Evolutionary conservation across 2,888 invertebrate species (phyloP).

Genomic region (Atethmia centrago): DNA sequence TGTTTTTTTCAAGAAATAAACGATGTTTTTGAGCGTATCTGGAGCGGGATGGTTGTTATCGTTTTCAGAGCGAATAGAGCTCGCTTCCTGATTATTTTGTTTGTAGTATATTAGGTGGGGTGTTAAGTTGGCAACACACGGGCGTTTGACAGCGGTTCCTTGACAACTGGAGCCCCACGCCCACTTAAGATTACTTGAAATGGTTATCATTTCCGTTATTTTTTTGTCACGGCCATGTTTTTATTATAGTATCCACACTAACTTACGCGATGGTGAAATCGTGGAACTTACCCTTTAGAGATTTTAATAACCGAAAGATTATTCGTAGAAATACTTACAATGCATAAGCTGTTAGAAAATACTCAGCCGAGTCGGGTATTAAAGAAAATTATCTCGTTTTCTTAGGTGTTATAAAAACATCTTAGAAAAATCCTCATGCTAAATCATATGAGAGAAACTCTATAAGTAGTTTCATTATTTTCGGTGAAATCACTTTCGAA

Average conservation of each 20-base stretch:
- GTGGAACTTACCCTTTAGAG: neutral
- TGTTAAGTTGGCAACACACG: neutral
- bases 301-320: no score
- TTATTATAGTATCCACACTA: no score
- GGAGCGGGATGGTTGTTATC: constrained; percentile 5
- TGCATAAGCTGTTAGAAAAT: neutral
- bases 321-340: neutral
- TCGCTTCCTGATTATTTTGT: neutral
- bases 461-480: neutral
- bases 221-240: no score
- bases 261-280: neutral
- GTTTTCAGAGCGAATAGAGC: neutral
- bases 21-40: constrained; percentile 2
- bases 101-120: neutral
- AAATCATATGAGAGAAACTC: neutral
- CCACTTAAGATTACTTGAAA: no score
- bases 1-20: constrained; percentile 15
- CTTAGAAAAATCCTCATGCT: neutral
- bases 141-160: neutral
- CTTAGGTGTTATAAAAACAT: neutral
- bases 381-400: no score
- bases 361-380: no score
- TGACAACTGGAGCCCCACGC: neutral
- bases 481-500: neutral
- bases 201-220: no score